Evolutionary conservation across 2,113 vertebrate species (phyloP).

Genomic region (Plecturocebus donacophilus): DNA sequence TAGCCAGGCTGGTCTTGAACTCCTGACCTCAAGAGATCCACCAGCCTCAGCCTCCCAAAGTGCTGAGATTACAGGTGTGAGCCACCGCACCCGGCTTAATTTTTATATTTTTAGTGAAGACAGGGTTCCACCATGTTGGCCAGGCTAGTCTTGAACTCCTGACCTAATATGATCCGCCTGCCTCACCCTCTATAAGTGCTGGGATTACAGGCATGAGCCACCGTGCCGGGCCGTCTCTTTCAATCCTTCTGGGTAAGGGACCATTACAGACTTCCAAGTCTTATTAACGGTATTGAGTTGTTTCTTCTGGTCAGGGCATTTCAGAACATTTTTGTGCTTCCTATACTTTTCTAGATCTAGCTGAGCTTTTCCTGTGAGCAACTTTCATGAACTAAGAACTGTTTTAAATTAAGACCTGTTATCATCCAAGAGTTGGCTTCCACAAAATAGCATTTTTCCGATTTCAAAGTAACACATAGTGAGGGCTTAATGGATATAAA

Average conservation of each 20-base stretch:
- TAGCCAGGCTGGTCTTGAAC: too few relatives aligned
- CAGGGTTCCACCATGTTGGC: too few relatives aligned
- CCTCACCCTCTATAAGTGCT: too few relatives aligned
- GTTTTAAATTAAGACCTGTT: slow-evolving; percentile 40
- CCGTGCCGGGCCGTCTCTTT: background rate
- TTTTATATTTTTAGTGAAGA: too few relatives aligned
- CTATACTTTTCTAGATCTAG: background rate
- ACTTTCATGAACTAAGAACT: slow-evolving; percentile 28
- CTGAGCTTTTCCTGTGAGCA: background rate
- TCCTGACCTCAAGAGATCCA: too few relatives aligned
- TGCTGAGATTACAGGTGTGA: too few relatives aligned
- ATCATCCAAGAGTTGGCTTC: background rate
- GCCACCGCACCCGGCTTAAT: too few relatives aligned
- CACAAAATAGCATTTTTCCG: background rate
- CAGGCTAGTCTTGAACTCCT: too few relatives aligned
- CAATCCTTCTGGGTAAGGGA: background rate
- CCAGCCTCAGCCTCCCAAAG: too few relatives aligned
- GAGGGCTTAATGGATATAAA: background rate
- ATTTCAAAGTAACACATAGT: background rate
- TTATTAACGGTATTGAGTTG: background rate
- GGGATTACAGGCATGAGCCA: too few relatives aligned
- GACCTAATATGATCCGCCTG: too few relatives aligned
- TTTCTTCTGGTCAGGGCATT: background rate
- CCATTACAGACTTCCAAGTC: background rate
- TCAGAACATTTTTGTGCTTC: background rate